phyloP scores from a whole-genome alignment of 2,888 invertebrate species.

The Pristionchus maxplancki region DNA sequence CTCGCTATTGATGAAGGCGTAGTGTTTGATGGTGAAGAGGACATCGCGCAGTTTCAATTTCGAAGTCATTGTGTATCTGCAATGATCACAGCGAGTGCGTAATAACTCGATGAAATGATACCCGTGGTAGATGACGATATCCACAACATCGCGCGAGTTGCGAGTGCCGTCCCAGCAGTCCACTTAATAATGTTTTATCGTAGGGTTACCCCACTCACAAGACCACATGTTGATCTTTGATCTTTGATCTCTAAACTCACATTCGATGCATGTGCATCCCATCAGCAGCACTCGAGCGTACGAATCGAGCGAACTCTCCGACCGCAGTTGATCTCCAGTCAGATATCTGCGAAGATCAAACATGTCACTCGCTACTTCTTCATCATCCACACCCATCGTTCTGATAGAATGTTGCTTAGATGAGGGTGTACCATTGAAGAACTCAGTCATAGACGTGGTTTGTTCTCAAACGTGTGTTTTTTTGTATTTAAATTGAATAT shows the following conservation, averaged over 20 bases:
- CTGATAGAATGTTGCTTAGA: no score
- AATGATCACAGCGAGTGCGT: conserved; percentile 86
- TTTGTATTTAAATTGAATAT: no score
- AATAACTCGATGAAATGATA: conserved; percentile 77
- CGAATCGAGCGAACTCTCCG: conserved; percentile 95
- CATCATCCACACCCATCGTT: no score
- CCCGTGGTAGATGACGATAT: conserved; percentile 90
- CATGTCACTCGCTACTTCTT: background rate
- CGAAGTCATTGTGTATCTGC: conserved; percentile 91
- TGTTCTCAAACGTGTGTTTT: no score
- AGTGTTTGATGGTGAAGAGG: conserved; percentile 92
- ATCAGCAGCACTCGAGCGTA: conserved; percentile 91
- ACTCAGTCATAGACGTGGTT: no score
- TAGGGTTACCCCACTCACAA: no score
- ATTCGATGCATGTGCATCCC: conserved; percentile 96
- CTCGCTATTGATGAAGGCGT: conserved; percentile 94
- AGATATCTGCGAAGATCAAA: conserved; percentile 84
- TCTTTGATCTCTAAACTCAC: conserved; percentile 61
- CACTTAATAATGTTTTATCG: no score
- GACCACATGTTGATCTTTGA: conserved; percentile 24
- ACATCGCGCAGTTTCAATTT: conserved; percentile 96
- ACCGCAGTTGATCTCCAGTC: conserved; percentile 97
- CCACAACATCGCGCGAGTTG: conserved; percentile 69
- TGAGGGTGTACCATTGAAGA: no score
- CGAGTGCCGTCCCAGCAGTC: conserved; percentile 99